These are phyloP conservation scores for Popillia japonica DNA, from an alignment of 1,140 invertebrate species.

Conservation along the genomic window DNA sequence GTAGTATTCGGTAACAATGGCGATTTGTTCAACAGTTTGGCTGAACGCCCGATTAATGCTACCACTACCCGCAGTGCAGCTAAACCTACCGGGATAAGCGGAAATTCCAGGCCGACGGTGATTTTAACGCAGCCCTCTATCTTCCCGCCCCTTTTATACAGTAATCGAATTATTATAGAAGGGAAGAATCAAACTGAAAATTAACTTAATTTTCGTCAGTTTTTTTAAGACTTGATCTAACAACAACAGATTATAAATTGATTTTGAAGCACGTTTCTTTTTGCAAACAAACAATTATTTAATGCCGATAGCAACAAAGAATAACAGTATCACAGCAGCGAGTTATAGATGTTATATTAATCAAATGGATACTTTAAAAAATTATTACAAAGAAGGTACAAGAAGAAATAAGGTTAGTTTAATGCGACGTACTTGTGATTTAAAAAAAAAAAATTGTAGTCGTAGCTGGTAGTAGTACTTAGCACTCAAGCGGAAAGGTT, in stretches of 20 bases:
- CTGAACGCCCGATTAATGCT: slow-evolving; percentile 12
- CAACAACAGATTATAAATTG: slow-evolving; percentile 1
- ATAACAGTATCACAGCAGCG: no score
- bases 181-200: not conserved
- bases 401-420: no score
- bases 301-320: no score
- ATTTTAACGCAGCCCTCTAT: slow-evolving; percentile 32
- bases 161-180: slow-evolving; percentile 11
- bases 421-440: no score
- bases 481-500: no score
- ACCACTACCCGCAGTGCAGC: not conserved
- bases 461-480: no score
- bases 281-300: no score
- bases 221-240: not conserved
- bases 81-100: not conserved
- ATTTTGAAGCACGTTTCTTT: not conserved
- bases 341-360: no score
- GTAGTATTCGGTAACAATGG: not conserved
- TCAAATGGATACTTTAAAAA: no score
- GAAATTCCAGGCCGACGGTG: not conserved
- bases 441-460: no score
- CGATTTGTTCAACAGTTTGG: slow-evolving; percentile 29
- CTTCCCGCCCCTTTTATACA: not conserved
- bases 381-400: no score
- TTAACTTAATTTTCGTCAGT: slow-evolving; percentile 19